Conservation (phyloP, 2,888 invertebrate species). For the Ctenicera cuprea region DNA sequence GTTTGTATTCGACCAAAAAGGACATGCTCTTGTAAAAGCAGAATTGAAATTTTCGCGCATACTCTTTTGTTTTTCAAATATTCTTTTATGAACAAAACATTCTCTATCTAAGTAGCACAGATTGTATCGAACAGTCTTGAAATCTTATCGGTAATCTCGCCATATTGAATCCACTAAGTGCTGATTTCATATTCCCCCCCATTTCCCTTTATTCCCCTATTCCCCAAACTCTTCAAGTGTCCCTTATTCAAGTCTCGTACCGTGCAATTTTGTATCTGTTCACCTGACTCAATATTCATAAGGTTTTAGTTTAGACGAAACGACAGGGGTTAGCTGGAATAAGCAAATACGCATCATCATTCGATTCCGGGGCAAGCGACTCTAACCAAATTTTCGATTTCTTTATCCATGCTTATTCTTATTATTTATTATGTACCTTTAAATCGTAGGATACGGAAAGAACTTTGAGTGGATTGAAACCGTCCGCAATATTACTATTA, state of each 20-base stretch:
- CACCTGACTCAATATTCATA: conserved; percentile 59
- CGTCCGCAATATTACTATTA: no score
- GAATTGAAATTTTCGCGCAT: conserved; percentile 1
- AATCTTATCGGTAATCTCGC: conserved; percentile 56
- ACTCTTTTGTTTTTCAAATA: conserved; percentile 29
- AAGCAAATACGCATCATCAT: conserved; percentile 28
- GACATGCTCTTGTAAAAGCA: not conserved
- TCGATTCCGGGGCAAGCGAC: not conserved
- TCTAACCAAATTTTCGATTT: not conserved
- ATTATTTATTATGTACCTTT: not conserved
- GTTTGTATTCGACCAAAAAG: not conserved
- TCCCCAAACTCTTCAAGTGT: conserved; percentile 52
- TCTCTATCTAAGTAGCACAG: conserved; percentile 35
- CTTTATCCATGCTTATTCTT: not conserved
- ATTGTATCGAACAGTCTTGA: conserved; percentile 47
- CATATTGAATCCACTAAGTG: conserved; percentile 58
- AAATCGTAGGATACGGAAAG: not conserved
- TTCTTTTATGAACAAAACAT: conserved; percentile 37
- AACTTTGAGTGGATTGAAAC: no score
- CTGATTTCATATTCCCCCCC: conserved; percentile 56
- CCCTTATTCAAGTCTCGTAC: conserved; percentile 57
- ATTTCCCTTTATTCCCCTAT: conserved; percentile 56
- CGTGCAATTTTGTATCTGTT: conserved; percentile 57
- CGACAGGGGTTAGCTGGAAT: conserved; percentile 21
- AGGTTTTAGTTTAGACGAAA: conserved; percentile 44